Evolutionary conservation across 2,797 vertebrate genomes (phyloP), one percentile per base, ranked within the genome.

Genomic region (Sebastes kiyomatsui): DNA sequence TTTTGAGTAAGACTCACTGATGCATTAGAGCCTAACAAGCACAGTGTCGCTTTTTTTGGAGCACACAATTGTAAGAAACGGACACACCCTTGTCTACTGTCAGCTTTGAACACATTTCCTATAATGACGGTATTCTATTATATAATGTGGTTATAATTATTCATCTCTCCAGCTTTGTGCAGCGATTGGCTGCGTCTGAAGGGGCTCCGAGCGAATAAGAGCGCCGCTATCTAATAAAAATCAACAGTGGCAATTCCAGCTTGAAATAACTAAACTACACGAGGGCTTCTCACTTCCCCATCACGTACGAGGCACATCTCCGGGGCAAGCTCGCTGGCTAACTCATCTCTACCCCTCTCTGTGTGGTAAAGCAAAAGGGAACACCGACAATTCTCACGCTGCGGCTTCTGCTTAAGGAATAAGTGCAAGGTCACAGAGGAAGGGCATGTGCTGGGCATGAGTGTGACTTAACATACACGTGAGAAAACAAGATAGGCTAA

Each of bases 311-410:
- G 67, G 60, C 72, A 75, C 55, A 54, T 72, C 55, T 77, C 54
- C 27, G 68, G 67, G 62, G 62, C 23, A 23, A 27, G 73, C 38
- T 73, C 1, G 3, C 14, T 74, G 56, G 55, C 59, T 72, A 69
- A 90, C 84, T 84, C 88, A 87, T 85, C 85, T 88, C 82, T 78
- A 60, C 65, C 75, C 54, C 35, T 73, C 58, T 73, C 58, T 73
- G 80, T 77, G 88, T 78, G 77, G 84, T 82, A 60, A 67, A 67
- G 80, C 79, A 86, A 93, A 92, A 82, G 68, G 91, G 87, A 93
- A 94, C 82, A 79, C 35, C 25, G 75, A 82, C 82, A 92, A 92
- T 93, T 94, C 90, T 90, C 90, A 93, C 90, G 82, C 83, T 90
- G 86, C 27, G 87, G 91, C 91, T 93, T 93, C 91, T 92, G 91